Base-by-base conservation (phyloP, 2,797 vertebrate genomes). In the Peromyscus nudipes region DNA sequence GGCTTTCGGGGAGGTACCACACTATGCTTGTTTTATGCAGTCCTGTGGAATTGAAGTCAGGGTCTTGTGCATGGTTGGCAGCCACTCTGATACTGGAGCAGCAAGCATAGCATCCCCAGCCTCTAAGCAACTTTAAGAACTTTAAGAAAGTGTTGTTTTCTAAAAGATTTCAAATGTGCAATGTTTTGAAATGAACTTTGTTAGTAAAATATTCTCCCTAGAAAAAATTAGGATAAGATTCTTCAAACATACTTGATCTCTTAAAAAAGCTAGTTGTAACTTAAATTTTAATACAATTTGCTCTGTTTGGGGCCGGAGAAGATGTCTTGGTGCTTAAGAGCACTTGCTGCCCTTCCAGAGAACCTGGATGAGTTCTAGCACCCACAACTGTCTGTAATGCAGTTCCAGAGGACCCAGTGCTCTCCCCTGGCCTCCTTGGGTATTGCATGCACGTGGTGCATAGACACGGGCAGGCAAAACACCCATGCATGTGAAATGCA, bases 161-260 rank as follows among this genome's bases (percentile, higher is more conserved):
- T 89, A 62, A 91, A 96, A 64, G 40, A n/a, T 64, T n/a, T 88
- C 12, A 57, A 29, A 81, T 90, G 8, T 82, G 80, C 4, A 67
- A 0, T 96, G 34, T 96, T 96, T 94, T 95, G 81, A 93, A 97
- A 55, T 90, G 69, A 93, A 93, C 12, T 43, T 40, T 75, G 19
- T 86, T 31, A 87, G n/a, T 85, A 40, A 21, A 62, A n/a, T 81
- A 37, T 62, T 89, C 34, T 81, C 34, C 27, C 76, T 94, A 87
- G 83, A 31, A 57, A 73, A 86, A 87, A 94, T 46, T 88, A 84
- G n/a, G 89, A 43, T 7, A 57, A 16, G n/a, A 76, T 31, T 34
- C 19, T 57, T 96, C 57, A 87, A 17, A 80, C 90, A 43, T 92
- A 67, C 55, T 86, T 94, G 92, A 31, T 86, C 23, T 92, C 11